Percentiles rank a stretch among this genome's conserved stretches.
Evolutionary conservation across 2,888 invertebrate genomes (phyloP).

Genomic region (Macaria notata): DNA sequence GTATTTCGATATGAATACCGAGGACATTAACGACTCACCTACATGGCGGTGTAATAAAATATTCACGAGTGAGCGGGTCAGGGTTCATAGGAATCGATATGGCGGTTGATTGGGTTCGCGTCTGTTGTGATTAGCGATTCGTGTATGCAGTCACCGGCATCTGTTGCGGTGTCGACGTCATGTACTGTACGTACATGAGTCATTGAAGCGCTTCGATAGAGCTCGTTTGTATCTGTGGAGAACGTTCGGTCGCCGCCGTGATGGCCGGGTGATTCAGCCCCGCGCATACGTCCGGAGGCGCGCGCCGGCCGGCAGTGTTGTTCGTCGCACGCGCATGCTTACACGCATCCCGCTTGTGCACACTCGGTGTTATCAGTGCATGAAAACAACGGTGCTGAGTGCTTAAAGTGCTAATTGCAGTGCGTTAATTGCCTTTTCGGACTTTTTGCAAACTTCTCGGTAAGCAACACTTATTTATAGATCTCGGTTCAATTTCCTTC

Average conservation of each 20-base stretch:
- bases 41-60: conserved; percentile 27
- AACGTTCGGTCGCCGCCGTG: conserved; percentile 54
- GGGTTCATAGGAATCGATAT: conserved; percentile 12
- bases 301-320: conserved; percentile 48
- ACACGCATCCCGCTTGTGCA: conserved; percentile 54
- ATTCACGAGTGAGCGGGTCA: conserved; percentile 21
- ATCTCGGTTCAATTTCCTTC: not conserved
- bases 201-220: conserved; percentile 49
- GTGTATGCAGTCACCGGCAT: conserved; percentile 14
- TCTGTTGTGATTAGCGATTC: conserved; percentile 28
- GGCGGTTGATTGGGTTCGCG: conserved; percentile 26
- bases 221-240: conserved; percentile 52
- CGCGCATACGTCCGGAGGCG: conserved; percentile 59
- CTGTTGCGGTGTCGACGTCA: conserved; percentile 46
- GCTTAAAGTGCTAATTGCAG: conserved; percentile 51
- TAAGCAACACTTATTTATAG: conserved; percentile 28
- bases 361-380: conserved; percentile 59
- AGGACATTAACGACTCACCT: conserved; percentile 7
- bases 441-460: conserved; percentile 38
- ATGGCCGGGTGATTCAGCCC: conserved; percentile 42
- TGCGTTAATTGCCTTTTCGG: conserved; percentile 36
- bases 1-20: conserved; percentile 14
- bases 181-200: conserved; percentile 41
- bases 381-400: conserved; percentile 62
- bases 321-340: conserved; percentile 65